Conservation (phyloP, 2,113 vertebrate species). For the Meles meles region DNA sequence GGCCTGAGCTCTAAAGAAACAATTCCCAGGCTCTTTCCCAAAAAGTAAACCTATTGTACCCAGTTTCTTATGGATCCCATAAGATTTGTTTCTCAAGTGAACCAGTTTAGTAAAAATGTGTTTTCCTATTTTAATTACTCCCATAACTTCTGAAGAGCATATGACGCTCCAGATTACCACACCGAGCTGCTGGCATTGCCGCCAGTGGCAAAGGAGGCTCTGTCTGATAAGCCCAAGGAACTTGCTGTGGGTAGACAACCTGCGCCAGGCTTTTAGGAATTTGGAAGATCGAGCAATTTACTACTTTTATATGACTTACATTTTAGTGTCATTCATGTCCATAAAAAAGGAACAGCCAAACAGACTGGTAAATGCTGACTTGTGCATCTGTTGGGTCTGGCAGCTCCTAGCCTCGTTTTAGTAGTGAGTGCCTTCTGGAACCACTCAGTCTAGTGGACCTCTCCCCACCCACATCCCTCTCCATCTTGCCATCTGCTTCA, state of each 20-base stretch:
- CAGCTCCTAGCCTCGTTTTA: not conserved
- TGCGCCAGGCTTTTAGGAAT: conserved; percentile 32
- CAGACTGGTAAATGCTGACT: not conserved
- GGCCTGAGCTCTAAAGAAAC: not conserved
- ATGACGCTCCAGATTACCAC: conserved; percentile 3
- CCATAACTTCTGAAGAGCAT: conserved; percentile 36
- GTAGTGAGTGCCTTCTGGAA: not conserved
- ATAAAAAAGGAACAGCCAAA: conserved; percentile 2
- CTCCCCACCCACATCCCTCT: not conserved
- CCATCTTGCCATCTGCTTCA: not conserved
- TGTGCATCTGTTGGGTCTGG: not conserved
- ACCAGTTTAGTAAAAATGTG: conserved; percentile 53
- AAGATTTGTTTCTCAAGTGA: conserved; percentile 43
- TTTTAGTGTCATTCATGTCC: conserved; percentile 4
- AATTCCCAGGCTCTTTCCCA: not conserved
- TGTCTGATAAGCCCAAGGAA: not conserved
- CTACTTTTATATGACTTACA: not conserved
- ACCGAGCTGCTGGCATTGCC: conserved; percentile 27
- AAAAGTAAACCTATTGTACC: not conserved
- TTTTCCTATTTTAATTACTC: conserved; percentile 61
- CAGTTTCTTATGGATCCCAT: not conserved
- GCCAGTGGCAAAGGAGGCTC: not conserved
- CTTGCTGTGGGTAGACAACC: not conserved
- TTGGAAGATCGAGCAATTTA: conserved; percentile 16
- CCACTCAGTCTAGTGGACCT: not conserved